Percentiles rank a stretch among this genome's conserved stretches.
phyloP scores from a whole-genome alignment of 1,140 invertebrate genomes.

The Pseudomyrmex cubaensis region DNA sequence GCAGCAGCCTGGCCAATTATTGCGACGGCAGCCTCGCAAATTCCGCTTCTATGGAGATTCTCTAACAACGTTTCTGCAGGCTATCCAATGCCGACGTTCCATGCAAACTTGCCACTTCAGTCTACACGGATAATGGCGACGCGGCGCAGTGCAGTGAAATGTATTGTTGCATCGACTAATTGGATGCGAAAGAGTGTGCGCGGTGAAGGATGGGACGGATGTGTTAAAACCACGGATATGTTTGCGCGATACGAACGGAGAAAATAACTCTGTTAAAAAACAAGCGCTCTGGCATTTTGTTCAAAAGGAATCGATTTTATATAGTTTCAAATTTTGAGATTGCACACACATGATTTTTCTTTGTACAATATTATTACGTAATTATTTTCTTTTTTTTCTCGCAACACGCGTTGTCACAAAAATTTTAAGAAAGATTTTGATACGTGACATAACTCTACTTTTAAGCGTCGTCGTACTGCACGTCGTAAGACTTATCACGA shows the following conservation, averaged over 20 bases:
- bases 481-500: neutral
- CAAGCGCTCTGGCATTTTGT: too few relatives aligned
- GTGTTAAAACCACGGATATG: neutral
- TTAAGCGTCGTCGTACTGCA: conserved; percentile 1
- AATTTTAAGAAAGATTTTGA: neutral
- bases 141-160: neutral
- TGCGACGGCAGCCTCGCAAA: conserved; percentile 2
- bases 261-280: neutral
- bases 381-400: neutral
- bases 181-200: conserved; percentile 56
- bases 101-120: conserved; percentile 47
- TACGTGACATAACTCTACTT: conserved; percentile 17
- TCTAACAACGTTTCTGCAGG: conserved; percentile 32
- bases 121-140: conserved; percentile 22
- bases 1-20: conserved; percentile 37
- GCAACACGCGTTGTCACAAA: neutral
- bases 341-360: too few relatives aligned
- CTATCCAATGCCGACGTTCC: conserved; percentile 25
- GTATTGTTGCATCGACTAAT: conserved; percentile 64
- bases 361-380: too few relatives aligned
- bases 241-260: neutral
- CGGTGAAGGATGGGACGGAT: neutral
- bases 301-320: neutral
- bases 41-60: conserved; percentile 41
- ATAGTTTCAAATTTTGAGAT: neutral